Base-by-base conservation (phyloP, 2,888 invertebrate species). In the Camptogramma bilineatum region DNA sequence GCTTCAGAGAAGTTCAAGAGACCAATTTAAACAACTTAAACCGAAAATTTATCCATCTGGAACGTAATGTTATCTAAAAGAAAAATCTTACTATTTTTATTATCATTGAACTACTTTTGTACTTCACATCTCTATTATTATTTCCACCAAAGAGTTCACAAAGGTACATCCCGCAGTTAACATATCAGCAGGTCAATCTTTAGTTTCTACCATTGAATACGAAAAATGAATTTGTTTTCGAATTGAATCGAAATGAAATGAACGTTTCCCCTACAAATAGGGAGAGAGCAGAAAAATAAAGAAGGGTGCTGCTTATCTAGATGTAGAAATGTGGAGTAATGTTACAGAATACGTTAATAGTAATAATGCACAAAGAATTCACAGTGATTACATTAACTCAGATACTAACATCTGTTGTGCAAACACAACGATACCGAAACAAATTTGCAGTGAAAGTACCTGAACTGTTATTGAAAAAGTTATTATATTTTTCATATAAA, bases 161-260 rank as follows among this genome's bases (percentile, higher is more conserved):
- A 78, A 76, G 70, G 75, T 71, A 74, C 67, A 77, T 77, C 79
- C 83, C 76, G 78, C 81, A 84, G 84, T 84, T 79, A 85, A 83
- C 76, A 76, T 91, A 91, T 91, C 89, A 84, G 74, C 72, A 76
- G 83, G 79, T 84, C 82, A 82, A 91, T 91, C 90, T 85, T 73
- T 78, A 82, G 83, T 84, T 84, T 85, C 83, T 82, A 83, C 81
- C 76, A 75, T 80, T 73, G 78, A 82, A 75, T 76, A 81, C 77
- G 76, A 89, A 90, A 90, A 88, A 87, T 85, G 85, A 90, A 90
- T 90, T 87, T 86, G 83, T 87, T 90, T 85, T 77, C 78, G 83
- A 87, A 91, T 92, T 87, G 88, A 90, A 91, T 88, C 80, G 87
- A 82, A 90, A 91, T 91, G 84, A 85, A 92, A 90, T 89, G 85